Evolutionary conservation across 2,113 vertebrate species (phyloP), one percentile per base, ranked within the genome.

Genomic region (Cololabis saira): DNA sequence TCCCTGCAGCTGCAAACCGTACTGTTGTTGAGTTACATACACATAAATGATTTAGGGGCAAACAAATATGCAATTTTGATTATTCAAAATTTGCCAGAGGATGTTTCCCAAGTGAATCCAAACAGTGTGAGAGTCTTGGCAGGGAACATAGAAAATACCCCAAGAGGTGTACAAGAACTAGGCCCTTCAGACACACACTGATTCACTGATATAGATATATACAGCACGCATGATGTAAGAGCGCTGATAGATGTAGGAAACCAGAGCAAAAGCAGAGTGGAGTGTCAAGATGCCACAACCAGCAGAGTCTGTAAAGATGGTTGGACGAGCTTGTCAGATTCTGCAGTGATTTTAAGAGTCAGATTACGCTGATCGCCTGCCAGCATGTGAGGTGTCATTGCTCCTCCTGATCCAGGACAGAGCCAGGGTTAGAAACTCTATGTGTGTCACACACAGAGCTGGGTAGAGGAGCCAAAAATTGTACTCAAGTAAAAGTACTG

Each of bases 1-100:
- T 84, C 63, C n/a, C 48, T 18, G 40, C 65, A 66, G 52, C 42
- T 52, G 42, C 5, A 8, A n/a, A 63, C 33, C 51, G 43, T 52
- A 61, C 40, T 44, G 47, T 30, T 24, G 7, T 61, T 27, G 57
- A 68, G 40, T 64, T 74, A 60, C 53, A 66, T 17, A 40, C 44
- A 61, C 14, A 30, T 67, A 49, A 79, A 85, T 65, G 64, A 82
- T 81, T 85, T 44, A 78, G 44, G 11, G 33, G 61, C 33, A 79
- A 76, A 76, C 67, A 47, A 82, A 78, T 82, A 70, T 73, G 61
- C 78, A 75, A 65, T 76, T 69, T 61, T 72, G n/a, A 83, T 74
- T 67, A 79, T 77, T 54, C 62, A 14, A 50, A 78, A 64, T 69
- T 60, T 66, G 63, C 62, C 50, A 15, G 21, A 69, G 54, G 78